Base-by-base conservation (phyloP, 1,140 invertebrate genomes). In the Chironomus striatipennis region DNA sequence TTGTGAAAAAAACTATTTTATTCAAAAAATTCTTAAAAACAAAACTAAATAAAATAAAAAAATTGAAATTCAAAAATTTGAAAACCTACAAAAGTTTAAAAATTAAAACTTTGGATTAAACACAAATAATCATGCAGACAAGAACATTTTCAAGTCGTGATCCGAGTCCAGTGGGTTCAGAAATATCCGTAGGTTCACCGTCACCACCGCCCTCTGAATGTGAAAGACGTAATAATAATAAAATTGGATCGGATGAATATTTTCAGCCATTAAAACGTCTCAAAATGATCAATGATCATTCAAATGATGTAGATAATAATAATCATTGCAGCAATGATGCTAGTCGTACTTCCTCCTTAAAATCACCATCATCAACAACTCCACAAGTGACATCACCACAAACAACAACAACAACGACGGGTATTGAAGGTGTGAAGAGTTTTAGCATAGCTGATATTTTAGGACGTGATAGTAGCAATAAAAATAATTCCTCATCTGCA, bases 371-470 rank as follows among this genome's bases (percentile, higher is more conserved):
- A 34, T 34, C 24, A 34, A 67, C 73, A 42, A 70, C 77, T 57
- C 74, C 57, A 5, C 5, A 1, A 2, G 24, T 34, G 24, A 34
- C 24, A 34, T 2, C 24, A 5, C 1, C 24, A 34, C n/a, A n/a
- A n/a, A 34, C 24, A 74, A 75, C 1, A 20, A 43, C 75, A 12
- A 43, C 73, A 57, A 75, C 76, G 18, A 20, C 65, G 18, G 9
- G 77, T 77, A 78, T 82, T 20, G 81, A 82, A 74, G 91, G 91
- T 7, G 93, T 96, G 20, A 94, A 94, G 80, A 94, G 93, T 76
- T 98, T 97, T 82, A 94, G 93, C 73, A 97, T 97, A 75, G 85
- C 92, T 78, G 95, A 98, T 84, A 97, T 97, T 78, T 84, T 98
- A 73, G 94, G 91, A 76, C 93, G 95, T 81, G 9, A 79, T 64